A percentile compares a stretch with the other conserved stretches of the same genome.
Conservation (phyloP, 2,797 vertebrate species). For the Gorsachius magnificus region DNA sequence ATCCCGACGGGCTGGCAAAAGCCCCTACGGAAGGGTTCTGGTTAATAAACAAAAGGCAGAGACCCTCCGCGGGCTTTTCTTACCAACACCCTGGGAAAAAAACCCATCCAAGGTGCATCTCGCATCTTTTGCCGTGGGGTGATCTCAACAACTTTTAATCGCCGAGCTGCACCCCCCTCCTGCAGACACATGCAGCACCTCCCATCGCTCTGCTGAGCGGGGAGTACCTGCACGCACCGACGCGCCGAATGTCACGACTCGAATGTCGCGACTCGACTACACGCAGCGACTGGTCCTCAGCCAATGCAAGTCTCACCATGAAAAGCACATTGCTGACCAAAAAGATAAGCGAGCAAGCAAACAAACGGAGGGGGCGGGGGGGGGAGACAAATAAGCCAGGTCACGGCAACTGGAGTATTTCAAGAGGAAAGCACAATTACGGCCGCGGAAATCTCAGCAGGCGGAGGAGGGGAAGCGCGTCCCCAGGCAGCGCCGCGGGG, state of each 20-base stretch:
- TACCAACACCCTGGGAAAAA: too few species aligned
- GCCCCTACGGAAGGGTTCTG: neutral
- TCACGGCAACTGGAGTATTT: neutral
- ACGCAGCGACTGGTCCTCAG: rapidly evolving
- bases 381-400: neutral
- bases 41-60: neutral
- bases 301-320: rapidly evolving
- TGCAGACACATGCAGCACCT: neutral
- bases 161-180: neutral
- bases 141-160: neutral
- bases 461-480: neutral
- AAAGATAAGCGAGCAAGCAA: neutral
- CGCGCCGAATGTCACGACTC: neutral
- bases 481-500: neutral
- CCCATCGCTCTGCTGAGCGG: rapidly evolving
- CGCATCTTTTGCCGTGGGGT: rapidly evolving
- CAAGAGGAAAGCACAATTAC: neutral
- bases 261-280: neutral
- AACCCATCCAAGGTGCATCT: neutral
- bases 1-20: neutral
- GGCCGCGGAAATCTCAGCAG: neutral
- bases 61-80: neutral
- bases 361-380: neutral
- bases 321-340: neutral
- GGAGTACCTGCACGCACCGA: neutral